phyloP scores from a whole-genome alignment of 2,113 vertebrate species.

The Etheostoma cragini region DNA sequence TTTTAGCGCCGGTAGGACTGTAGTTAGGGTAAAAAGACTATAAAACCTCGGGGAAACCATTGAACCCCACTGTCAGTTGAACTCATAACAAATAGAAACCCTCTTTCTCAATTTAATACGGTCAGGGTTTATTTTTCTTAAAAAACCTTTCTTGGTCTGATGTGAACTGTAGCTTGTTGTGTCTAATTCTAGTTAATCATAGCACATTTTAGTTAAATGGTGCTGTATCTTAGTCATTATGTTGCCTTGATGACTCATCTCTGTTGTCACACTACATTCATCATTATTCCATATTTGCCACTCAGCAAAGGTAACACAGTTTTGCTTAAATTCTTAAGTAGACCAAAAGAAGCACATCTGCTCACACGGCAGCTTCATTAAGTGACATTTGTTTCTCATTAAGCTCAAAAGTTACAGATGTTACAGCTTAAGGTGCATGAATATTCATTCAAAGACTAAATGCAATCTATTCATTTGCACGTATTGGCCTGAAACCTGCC shows the following conservation, averaged over 20 bases:
- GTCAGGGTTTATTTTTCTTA: neutral
- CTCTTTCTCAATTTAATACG: neutral
- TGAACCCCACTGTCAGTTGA: neutral
- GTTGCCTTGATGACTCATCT: neutral
- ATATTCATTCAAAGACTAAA: constrained; percentile 11
- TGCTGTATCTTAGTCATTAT: neutral
- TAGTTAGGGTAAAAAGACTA: neutral
- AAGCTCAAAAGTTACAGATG: neutral
- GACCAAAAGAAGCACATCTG: neutral
- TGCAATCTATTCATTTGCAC: constrained; percentile 10
- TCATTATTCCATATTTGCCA: neutral
- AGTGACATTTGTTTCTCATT: constrained; percentile 3
- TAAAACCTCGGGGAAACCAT: neutral
- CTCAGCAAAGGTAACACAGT: neutral
- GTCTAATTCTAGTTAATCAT: neutral
- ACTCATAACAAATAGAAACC: neutral
- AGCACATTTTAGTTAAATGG: neutral
- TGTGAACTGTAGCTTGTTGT: neutral
- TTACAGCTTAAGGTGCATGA: neutral
- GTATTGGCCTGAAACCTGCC: neutral
- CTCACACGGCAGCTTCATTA: neutral
- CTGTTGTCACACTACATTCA: neutral
- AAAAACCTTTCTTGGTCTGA: neutral
- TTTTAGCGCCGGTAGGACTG: too few species aligned
- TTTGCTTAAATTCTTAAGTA: neutral